Evolutionary conservation across 2,888 invertebrate species (phyloP), one percentile per base, ranked within the genome.

Genomic region (Ophioninae sp.): DNA sequence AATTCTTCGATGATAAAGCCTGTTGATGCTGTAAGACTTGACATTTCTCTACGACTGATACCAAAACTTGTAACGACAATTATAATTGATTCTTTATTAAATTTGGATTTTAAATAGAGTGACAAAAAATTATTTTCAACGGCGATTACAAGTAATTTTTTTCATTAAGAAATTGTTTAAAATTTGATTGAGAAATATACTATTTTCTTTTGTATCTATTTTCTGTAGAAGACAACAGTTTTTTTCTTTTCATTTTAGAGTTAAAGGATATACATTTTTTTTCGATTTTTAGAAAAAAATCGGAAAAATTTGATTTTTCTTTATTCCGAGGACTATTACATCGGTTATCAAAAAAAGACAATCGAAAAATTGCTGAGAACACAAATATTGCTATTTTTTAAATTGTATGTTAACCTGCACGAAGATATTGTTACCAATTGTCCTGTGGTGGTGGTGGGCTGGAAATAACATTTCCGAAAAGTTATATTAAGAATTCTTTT

Each of bases 361-460:
- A 69, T 13, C 75, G 20, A 61, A 61, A 22, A n/a, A 61, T 61
- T 61, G 68, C 20, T 56, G 44, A 61, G 72, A 61, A n/a, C 13
- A 64, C 5, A 69, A 71, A 71, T 17, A 17, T 51, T 51, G 5
- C 51, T 51, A 17, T 17, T 6, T 51, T 17, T 51, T 51, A 6
- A 41, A 41, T 41, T 51, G 6, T 17, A 17, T 51, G 51, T 51
- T 6, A 51, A 51, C 51, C 51, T 13, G 2, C 51, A 6, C 30
- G 30, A 30, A 30, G 51, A 51, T 17, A 3, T 59, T 61, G 69
- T 90, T 85, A 91, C 92, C 92, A 92, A 76, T 88, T 88, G 44
- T 88, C 90, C 81, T 88, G 87, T 39, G 89, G 87, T 56, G 91
- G 90, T 41, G 91, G 91, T 67, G 91, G 89, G 9, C 68, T 68